phyloP scores from a whole-genome alignment of 2,797 vertebrate species.

The Rhinella marina region DNA sequence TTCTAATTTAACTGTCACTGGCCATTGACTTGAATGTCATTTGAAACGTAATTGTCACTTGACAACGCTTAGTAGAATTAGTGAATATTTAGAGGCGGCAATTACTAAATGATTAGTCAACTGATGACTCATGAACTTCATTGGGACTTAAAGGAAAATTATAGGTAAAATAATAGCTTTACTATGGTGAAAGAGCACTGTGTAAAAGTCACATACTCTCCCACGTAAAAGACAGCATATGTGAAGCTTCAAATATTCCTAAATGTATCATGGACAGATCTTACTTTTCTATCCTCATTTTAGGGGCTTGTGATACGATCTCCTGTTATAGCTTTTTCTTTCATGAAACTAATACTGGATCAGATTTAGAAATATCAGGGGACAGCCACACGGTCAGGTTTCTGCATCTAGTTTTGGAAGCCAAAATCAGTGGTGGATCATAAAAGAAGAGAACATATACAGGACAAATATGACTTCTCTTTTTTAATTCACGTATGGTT shows the following conservation, averaged over 20 bases:
- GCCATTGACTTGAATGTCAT: conserved; percentile 50
- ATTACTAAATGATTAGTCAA: conserved; percentile 52
- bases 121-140: conserved; percentile 47
- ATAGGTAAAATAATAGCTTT: conserved; percentile 43
- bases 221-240: conserved; percentile 31
- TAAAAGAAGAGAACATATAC: too few relatives aligned
- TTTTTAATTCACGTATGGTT: too few relatives aligned
- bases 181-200: conserved; percentile 29
- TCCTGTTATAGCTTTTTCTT: background rate
- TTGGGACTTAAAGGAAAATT: conserved; percentile 52
- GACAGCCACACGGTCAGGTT: too few relatives aligned
- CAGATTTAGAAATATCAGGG: background rate
- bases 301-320: background rate
- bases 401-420: too few relatives aligned
- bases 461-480: too few relatives aligned
- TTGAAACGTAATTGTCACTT: conserved; percentile 47
- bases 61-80: conserved; percentile 52
- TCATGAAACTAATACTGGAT: background rate
- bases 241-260: background rate
- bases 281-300: background rate
- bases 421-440: too few relatives aligned
- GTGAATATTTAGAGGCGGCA: conserved; percentile 40
- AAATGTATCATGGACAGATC: background rate
- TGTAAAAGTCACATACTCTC: conserved; percentile 43
- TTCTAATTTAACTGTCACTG: conserved; percentile 42